phyloP scores from a whole-genome alignment of 2,113 vertebrate genomes.

The Polypterus senegalus region DNA sequence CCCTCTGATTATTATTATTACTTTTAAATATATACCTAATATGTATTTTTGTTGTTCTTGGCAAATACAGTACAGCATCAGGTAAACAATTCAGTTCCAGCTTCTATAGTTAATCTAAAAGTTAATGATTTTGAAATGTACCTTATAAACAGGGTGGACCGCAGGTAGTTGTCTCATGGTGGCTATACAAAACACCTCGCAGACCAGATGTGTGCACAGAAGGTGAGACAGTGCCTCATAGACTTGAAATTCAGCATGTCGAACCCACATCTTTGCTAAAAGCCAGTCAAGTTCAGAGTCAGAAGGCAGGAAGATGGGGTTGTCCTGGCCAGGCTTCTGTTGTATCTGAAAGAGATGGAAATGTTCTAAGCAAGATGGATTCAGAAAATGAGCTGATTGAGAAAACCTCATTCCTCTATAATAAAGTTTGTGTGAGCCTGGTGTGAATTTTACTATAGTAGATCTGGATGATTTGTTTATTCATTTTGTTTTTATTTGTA shows the following conservation, averaged over 20 bases:
- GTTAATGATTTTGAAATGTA: conserved; percentile 8
- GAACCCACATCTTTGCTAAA: conserved; percentile 38
- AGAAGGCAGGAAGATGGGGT: conserved; percentile 34
- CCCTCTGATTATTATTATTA: too few species aligned
- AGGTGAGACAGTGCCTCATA: conserved; percentile 32
- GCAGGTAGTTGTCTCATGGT: conserved; percentile 35
- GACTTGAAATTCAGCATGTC: conserved; percentile 35
- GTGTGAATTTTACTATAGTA: background rate
- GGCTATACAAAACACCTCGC: conserved; percentile 31
- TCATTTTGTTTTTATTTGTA: background rate
- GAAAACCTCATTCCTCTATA: too few species aligned
- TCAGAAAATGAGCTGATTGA: background rate
- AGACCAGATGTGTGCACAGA: conserved; percentile 33
- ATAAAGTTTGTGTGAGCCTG: too few species aligned
- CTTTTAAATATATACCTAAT: too few species aligned
- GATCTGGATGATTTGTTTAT: background rate
- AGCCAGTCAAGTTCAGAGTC: conserved; percentile 34
- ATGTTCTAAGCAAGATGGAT: conserved; percentile 5
- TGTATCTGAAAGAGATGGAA: conserved; percentile 9
- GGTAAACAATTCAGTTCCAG: too few species aligned
- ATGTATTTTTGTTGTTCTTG: too few species aligned
- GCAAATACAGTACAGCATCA: too few species aligned
- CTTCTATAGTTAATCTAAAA: too few species aligned
- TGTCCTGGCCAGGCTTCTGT: background rate
- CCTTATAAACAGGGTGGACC: conserved; percentile 39